A percentile compares a stretch with the other conserved stretches of the same genome.
Conservation (phyloP, 1,140 invertebrate species). For the Latrodectus geometricus region DNA sequence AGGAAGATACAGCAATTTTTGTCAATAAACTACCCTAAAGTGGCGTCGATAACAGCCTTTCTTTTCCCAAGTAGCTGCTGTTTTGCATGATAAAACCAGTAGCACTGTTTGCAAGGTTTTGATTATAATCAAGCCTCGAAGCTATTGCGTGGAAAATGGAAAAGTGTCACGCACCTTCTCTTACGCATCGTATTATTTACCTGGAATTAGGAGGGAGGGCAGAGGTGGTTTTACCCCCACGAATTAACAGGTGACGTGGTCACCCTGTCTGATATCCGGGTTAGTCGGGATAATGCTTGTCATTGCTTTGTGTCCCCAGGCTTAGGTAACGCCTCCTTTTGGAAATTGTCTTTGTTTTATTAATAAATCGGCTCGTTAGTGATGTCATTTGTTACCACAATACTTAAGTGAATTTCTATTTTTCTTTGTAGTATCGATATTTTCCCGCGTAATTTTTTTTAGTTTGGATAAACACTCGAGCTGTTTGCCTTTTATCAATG, state of each 20-base stretch:
- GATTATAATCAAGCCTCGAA: not conserved
- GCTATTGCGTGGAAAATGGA: constrained; percentile 19
- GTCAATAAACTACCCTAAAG: too few relatives aligned
- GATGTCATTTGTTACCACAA: not conserved
- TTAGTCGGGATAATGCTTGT: constrained; percentile 45
- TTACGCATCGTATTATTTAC: constrained; percentile 41
- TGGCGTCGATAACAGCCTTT: too few relatives aligned
- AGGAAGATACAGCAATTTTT: too few relatives aligned
- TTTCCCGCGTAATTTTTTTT: not conserved
- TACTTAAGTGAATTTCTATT: not conserved
- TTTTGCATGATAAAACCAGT: not conserved
- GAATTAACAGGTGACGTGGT: constrained; percentile 32
- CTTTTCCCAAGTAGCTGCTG: not conserved
- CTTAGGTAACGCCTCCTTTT: constrained; percentile 29
- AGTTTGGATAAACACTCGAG: too few relatives aligned
- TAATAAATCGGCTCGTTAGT: not conserved
- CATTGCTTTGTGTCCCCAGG: constrained; percentile 53
- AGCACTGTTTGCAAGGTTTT: not conserved
- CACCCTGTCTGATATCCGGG: constrained; percentile 49
- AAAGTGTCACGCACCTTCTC: constrained; percentile 54
- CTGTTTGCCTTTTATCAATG: too few relatives aligned
- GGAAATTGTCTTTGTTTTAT: not conserved
- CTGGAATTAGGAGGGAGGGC: not conserved
- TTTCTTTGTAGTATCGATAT: not conserved
- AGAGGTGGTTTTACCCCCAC: not conserved